Evolutionary conservation across 2,888 invertebrate genomes (phyloP).

Genomic region (Dexiosoma caninum): DNA sequence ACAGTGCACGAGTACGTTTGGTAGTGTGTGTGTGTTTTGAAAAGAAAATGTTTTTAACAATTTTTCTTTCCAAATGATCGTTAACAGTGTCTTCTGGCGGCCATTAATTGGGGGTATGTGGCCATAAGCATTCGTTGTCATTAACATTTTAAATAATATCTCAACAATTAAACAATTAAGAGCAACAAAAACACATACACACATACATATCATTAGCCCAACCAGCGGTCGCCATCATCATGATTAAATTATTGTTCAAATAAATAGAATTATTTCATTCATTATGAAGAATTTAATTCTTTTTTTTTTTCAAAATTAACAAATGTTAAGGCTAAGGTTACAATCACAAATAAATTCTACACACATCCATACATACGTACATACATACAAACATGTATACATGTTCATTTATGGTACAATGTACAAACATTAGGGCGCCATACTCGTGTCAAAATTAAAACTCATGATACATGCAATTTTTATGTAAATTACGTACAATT

Average conservation of each 20-base stretch:
- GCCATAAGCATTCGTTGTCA: constrained; percentile 33
- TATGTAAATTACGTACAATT: constrained; percentile 53
- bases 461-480: constrained; percentile 56
- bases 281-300: neutral
- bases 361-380: neutral
- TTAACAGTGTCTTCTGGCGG: neutral
- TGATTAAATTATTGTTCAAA: neutral
- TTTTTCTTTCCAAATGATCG: neutral
- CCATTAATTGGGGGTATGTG: neutral
- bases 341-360: constrained; percentile 24
- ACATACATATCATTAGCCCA: neutral
- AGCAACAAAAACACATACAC: too few species aligned
- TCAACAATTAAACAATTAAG: constrained; percentile 27
- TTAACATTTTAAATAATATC: constrained; percentile 40
- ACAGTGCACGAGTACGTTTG: constrained; percentile 17
- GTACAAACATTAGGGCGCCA: too few species aligned
- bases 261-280: neutral
- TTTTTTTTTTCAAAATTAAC: neutral
- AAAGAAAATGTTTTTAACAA: neutral
- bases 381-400: neutral
- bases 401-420: too few species aligned
- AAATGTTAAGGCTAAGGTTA: constrained; percentile 63
- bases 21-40: neutral
- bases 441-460: constrained; percentile 46
- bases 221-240: neutral